phyloP scores from a whole-genome alignment of 2,888 invertebrate species.

The Andrena flavipes region DNA sequence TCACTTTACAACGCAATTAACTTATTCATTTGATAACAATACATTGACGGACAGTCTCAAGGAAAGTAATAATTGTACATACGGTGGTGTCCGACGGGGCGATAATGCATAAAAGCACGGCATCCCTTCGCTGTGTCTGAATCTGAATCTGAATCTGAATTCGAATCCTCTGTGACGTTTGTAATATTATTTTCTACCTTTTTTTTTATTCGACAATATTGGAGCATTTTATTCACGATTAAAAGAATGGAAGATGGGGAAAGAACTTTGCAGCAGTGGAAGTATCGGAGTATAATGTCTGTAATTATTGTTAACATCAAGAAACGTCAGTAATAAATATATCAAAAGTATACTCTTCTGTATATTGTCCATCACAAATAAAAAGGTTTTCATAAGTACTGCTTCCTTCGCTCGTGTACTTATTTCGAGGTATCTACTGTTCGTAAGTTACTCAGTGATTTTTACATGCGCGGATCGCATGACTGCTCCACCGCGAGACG shows the following conservation, averaged over 20 bases:
- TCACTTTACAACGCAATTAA: conserved; percentile 62
- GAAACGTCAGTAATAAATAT: conserved; percentile 72
- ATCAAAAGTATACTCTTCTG: conserved; percentile 63
- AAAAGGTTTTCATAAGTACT: conserved; percentile 76
- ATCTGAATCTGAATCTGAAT: conserved; percentile 18
- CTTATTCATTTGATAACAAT: conserved; percentile 56
- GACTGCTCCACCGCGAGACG: too few relatives aligned
- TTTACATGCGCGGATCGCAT: too few relatives aligned
- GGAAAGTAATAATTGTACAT: conserved; percentile 65
- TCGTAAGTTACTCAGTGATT: background rate
- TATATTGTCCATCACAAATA: conserved; percentile 71
- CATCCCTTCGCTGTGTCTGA: conserved; percentile 14
- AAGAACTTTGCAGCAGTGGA: conserved; percentile 71
- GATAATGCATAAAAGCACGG: conserved; percentile 13
- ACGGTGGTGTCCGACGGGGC: conserved; percentile 34
- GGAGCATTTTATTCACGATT: conserved; percentile 60
- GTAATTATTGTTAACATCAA: conserved; percentile 65
- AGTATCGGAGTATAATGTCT: conserved; percentile 52
- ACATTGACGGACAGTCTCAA: conserved; percentile 21
- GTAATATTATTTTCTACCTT: conserved; percentile 57
- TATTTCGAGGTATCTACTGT: background rate
- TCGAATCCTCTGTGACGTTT: conserved; percentile 22
- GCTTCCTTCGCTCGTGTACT: conserved; percentile 22
- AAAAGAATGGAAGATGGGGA: conserved; percentile 78
- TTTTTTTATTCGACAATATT: conserved; percentile 54